Evolutionary conservation across 2,113 vertebrate species (phyloP).

Genomic region (Pseudonaja textilis): DNA sequence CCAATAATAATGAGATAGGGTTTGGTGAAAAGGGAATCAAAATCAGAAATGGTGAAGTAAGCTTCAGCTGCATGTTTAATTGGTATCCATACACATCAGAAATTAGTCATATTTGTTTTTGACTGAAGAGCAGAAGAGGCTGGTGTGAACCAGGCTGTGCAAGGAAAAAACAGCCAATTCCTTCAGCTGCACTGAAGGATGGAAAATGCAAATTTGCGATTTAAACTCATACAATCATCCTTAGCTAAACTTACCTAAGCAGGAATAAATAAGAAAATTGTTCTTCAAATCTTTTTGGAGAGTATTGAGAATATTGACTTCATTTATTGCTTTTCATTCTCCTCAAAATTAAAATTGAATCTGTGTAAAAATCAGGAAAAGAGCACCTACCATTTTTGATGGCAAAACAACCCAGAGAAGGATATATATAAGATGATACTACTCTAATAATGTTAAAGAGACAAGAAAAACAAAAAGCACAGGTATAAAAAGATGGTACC

Average conservation of each 20-base stretch:
- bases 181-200: neutral
- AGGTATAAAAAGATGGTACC: neutral
- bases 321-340: neutral
- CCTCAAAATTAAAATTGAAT: neutral
- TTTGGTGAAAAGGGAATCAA: neutral
- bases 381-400: neutral
- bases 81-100: too few species aligned
- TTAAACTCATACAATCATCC: neutral
- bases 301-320: neutral
- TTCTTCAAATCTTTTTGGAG: neutral
- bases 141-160: neutral
- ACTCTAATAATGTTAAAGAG: neutral
- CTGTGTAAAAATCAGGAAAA: neutral
- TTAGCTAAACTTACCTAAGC: neutral
- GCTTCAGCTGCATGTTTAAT: neutral
- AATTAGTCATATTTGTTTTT: too few species aligned
- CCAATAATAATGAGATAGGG: neutral
- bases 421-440: neutral
- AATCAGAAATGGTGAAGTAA: neutral
- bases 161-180: neutral
- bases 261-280: neutral
- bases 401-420: neutral
- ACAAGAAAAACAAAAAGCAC: neutral
- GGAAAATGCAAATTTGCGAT: neutral
- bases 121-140: too few species aligned